Percentiles rank a stretch among this genome's conserved stretches.
These are phyloP conservation scores for Microctonus hyperodae DNA, from an alignment of 2,888 invertebrate genomes.

Conservation along the genomic window DNA sequence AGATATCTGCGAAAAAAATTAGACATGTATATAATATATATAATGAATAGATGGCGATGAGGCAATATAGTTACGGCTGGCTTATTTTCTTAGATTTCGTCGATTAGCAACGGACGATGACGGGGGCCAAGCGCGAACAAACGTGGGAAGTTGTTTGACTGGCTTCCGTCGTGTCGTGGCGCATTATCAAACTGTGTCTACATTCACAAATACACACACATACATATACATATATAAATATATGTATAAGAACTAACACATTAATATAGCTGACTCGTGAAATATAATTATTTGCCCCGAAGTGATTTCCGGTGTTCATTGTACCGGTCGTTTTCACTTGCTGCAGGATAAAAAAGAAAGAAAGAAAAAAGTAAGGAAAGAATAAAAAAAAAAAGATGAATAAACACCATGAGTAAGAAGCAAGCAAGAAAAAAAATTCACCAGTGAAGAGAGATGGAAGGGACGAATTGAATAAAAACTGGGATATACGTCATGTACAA, in stretches of 20 bases:
- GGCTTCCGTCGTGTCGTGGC: conserved; percentile 28
- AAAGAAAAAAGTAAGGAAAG: neutral
- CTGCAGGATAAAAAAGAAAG: neutral
- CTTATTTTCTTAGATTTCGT: conserved; percentile 46
- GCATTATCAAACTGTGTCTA: conserved; percentile 21
- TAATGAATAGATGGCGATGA: conserved; percentile 19
- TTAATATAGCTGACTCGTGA: conserved; percentile 10
- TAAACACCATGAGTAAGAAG: neutral
- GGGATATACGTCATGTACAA: too few species aligned
- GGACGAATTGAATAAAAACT: neutral
- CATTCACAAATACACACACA: conserved; percentile 25
- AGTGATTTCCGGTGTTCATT: conserved; percentile 22
- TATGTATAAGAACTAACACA: neutral
- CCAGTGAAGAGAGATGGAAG: neutral
- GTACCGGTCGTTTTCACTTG: neutral
- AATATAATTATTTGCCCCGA: conserved; percentile 22
- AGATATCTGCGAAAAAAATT: neutral
- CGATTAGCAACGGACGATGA: conserved; percentile 47
- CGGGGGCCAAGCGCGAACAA: conserved; percentile 39
- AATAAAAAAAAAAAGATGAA: neutral
- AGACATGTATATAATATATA: neutral
- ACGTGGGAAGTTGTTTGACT: conserved; percentile 45
- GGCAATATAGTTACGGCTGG: conserved; percentile 28
- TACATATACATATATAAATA: conserved; percentile 11
- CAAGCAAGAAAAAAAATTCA: neutral